phyloP scores from a whole-genome alignment of 1,140 invertebrate species.

The Bactericera cockerelli region DNA sequence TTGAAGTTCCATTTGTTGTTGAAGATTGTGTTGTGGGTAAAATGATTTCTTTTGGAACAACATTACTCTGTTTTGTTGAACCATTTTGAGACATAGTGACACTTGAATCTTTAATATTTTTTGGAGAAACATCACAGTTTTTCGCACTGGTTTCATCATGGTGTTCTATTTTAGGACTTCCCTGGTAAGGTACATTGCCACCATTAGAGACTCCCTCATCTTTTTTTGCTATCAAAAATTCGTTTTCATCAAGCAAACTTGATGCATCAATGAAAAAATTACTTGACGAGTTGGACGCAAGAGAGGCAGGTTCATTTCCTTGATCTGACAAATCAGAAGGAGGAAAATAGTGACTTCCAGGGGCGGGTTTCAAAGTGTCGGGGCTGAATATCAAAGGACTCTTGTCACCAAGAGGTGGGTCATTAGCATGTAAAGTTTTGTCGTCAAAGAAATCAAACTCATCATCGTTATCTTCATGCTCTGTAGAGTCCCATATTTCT shows the following conservation, averaged over 20 bases:
- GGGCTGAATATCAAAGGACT: neutral
- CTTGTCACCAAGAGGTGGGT: neutral
- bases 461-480: neutral
- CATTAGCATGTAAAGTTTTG: constrained; percentile 1
- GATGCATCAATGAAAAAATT: constrained; percentile 4
- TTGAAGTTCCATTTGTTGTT: too few species aligned
- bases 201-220: too few species aligned
- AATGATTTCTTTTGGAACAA: too few species aligned
- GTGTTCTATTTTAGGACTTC: too few species aligned
- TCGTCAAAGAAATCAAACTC: neutral
- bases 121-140: too few species aligned
- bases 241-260: neutral
- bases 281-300: neutral
- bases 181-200: too few species aligned
- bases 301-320: neutral
- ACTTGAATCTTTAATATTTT: too few species aligned
- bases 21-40: too few species aligned
- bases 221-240: neutral
- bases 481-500: constrained; percentile 1
- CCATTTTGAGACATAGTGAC: too few species aligned
- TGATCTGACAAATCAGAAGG: neutral
- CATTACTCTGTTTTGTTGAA: too few species aligned
- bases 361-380: neutral
- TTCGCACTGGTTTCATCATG: too few species aligned
- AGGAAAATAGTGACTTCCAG: neutral